A percentile compares a stretch with the other conserved stretches of the same genome.
Evolutionary conservation across 2,888 invertebrate species (phyloP).

Genomic region (Macrosoma leucophasiata): DNA sequence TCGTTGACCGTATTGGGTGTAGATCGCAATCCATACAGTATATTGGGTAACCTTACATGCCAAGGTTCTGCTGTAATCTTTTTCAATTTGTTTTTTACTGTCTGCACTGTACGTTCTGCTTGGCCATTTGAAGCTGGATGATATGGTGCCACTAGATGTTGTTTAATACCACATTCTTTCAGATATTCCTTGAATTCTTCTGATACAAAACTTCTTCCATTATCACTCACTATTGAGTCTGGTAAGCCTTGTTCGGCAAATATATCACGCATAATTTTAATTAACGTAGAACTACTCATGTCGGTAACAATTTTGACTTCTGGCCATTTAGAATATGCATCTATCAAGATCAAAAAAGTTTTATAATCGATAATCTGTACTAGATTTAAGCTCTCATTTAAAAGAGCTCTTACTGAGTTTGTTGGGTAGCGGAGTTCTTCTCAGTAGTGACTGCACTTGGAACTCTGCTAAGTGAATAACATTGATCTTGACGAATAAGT

Average conservation of each 20-base stretch:
- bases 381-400: too few relatives aligned
- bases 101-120: conserved; percentile 20
- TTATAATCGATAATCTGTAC: too few relatives aligned
- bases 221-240: conserved; percentile 8
- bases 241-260: conserved; percentile 12
- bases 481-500: too few relatives aligned
- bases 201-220: conserved; percentile 13
- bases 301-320: conserved; percentile 10
- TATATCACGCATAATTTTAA: conserved; percentile 6
- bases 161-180: conserved; percentile 18
- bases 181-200: conserved; percentile 10
- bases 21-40: too few relatives aligned
- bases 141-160: conserved; percentile 17
- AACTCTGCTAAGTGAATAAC: too few relatives aligned
- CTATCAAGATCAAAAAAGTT: conserved; percentile 14
- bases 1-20: too few relatives aligned
- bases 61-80: too few relatives aligned
- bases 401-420: too few relatives aligned
- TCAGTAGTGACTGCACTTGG: too few relatives aligned
- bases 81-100: conserved; percentile 16
- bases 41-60: too few relatives aligned
- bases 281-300: conserved; percentile 7
- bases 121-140: conserved; percentile 22
- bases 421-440: too few relatives aligned
- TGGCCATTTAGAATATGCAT: conserved; percentile 18